Percentiles rank a stretch among this genome's conserved stretches.
These are phyloP conservation scores for Drosophila trapezifrons DNA, from an alignment of 1,140 invertebrate species.

Conservation along the genomic window DNA sequence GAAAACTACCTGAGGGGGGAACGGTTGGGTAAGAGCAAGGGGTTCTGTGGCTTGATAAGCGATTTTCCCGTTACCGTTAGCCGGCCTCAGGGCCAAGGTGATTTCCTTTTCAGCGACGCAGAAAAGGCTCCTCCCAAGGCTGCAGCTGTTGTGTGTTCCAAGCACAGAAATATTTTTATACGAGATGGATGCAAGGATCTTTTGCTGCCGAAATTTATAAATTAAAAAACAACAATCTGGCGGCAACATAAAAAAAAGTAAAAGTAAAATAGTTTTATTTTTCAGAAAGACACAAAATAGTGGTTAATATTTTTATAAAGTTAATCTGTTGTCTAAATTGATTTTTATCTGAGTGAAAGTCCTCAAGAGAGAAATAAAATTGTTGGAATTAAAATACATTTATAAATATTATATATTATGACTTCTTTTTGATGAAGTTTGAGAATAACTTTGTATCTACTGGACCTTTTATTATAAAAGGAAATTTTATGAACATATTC, in stretches of 20 bases:
- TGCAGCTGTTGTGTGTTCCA: neutral
- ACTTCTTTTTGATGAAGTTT: too few relatives aligned
- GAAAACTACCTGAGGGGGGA: constrained; percentile 69
- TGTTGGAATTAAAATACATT: neutral
- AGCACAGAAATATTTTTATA: neutral
- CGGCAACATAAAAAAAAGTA: neutral
- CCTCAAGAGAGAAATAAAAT: neutral
- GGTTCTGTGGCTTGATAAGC: constrained; percentile 37
- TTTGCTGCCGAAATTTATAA: neutral
- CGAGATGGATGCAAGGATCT: too few relatives aligned
- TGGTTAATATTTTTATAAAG: too few relatives aligned
- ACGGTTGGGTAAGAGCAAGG: neutral
- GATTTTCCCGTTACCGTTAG: constrained; percentile 40
- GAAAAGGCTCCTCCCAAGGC: constrained; percentile 11
- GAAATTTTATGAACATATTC: too few relatives aligned
- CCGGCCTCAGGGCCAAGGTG: constrained; percentile 40
- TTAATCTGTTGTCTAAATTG: neutral
- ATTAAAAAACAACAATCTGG: constrained; percentile 2
- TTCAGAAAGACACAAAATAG: too few relatives aligned
- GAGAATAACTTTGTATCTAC: too few relatives aligned
- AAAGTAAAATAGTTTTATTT: neutral
- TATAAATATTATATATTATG: too few relatives aligned
- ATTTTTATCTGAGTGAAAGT: neutral
- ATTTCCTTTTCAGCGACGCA: constrained; percentile 23
- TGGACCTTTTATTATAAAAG: too few relatives aligned